Conservation (phyloP, 2,888 invertebrate genomes). For the Cyclophora punctaria region DNA sequence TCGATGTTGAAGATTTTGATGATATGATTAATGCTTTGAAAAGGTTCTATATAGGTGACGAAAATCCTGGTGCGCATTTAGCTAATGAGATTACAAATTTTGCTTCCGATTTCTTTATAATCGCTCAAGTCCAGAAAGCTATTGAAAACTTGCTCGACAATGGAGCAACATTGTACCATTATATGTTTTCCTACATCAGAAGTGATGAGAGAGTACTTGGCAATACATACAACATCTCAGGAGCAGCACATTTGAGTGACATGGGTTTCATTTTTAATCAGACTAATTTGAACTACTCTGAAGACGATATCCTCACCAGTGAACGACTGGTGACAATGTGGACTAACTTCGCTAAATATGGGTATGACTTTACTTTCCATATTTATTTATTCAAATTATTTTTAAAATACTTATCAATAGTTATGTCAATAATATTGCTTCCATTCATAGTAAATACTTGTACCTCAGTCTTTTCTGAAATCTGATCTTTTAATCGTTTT, state of each 20-base stretch:
- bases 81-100: constrained; percentile 8
- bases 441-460: no score
- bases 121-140: constrained; percentile 14
- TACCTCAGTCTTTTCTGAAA: no score
- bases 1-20: constrained; percentile 12
- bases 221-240: background rate
- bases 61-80: background rate
- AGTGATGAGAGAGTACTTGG: no score
- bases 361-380: no score
- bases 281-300: no score
- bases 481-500: no score
- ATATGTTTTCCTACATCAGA: constrained; percentile 13
- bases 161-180: constrained; percentile 13
- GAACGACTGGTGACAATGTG: no score
- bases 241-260: background rate
- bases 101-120: constrained; percentile 14
- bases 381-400: no score
- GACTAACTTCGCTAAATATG: no score
- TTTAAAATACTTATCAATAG: background rate
- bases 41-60: constrained; percentile 18
- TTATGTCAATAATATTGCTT: no score
- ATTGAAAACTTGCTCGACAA: constrained; percentile 8
- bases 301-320: no score
- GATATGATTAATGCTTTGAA: constrained; percentile 9
- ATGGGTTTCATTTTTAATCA: no score